phyloP scores from a whole-genome alignment of 2,888 invertebrate genomes.

The Lomographa bimaculata region DNA sequence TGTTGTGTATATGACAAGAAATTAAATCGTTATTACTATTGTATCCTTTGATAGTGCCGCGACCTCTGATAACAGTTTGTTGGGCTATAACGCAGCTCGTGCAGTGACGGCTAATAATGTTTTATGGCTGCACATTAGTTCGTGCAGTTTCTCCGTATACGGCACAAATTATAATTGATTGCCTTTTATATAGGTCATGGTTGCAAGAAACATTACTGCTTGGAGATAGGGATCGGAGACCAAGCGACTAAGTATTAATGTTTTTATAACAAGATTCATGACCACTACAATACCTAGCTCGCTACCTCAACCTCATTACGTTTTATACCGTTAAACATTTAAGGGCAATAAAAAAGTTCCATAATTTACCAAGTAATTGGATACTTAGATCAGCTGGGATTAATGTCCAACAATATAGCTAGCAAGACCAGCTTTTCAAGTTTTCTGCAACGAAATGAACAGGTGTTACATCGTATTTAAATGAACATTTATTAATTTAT shows the following conservation, averaged over 20 bases:
- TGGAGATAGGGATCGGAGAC: conserved; percentile 61
- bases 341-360: conserved; percentile 15
- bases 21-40: conserved; percentile 48
- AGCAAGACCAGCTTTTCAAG: conserved; percentile 13
- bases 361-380: conserved; percentile 6
- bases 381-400: conserved; percentile 13
- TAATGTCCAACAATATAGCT: conserved; percentile 5
- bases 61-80: conserved; percentile 57
- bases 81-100: conserved; percentile 32
- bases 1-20: conserved; percentile 49
- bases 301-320: conserved; percentile 28
- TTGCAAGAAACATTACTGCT: conserved; percentile 44
- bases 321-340: conserved; percentile 18
- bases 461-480: too few relatives aligned
- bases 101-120: conserved; percentile 36
- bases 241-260: conserved; percentile 35
- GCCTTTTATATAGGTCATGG: conserved; percentile 64
- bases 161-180: conserved; percentile 65
- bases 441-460: conserved; percentile 10
- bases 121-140: conserved; percentile 58
- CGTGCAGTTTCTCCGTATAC: conserved; percentile 57
- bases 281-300: conserved; percentile 27
- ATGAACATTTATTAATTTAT: too few relatives aligned
- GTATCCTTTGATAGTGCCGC: conserved; percentile 69
- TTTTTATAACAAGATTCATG: conserved; percentile 35